Conservation (phyloP, 2,797 vertebrate genomes). For the Taeniopygia guttata region DNA sequence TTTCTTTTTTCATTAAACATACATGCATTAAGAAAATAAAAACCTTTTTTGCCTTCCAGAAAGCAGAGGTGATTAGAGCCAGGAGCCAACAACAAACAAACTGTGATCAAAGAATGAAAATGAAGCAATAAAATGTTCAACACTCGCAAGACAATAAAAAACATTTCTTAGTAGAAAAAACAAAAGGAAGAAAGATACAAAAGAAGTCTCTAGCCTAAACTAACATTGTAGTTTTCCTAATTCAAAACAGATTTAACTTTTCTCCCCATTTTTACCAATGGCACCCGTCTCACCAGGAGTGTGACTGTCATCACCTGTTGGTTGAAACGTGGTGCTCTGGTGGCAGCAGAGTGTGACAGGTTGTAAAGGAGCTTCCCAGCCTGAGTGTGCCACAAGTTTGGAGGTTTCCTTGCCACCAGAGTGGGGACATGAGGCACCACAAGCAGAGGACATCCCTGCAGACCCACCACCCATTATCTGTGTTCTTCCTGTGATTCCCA, state of each 20-base stretch:
- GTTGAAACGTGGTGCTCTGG: neutral
- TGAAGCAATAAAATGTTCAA: conserved; percentile 40
- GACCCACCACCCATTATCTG: neutral
- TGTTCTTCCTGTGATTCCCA: neutral
- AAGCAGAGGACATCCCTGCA: neutral
- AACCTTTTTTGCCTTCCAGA: conserved; percentile 13
- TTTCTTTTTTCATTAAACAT: neutral
- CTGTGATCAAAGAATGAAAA: conserved; percentile 18
- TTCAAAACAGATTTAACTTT: neutral
- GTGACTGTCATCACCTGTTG: neutral
- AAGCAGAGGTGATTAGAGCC: conserved; percentile 14
- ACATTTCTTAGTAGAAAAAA: neutral
- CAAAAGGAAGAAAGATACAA: neutral
- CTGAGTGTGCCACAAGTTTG: neutral
- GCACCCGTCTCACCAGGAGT: neutral
- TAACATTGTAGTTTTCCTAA: neutral
- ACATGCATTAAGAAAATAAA: neutral
- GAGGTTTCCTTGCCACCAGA: neutral
- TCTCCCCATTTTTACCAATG: neutral
- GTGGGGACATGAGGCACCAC: neutral
- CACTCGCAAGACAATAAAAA: conserved; percentile 27
- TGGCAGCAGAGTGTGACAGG: neutral
- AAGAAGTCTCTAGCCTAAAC: neutral
- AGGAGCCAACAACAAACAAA: neutral
- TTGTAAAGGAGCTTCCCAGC: neutral